Conservation (phyloP, 2,797 vertebrate species). For the Bradypodion ventrale region DNA sequence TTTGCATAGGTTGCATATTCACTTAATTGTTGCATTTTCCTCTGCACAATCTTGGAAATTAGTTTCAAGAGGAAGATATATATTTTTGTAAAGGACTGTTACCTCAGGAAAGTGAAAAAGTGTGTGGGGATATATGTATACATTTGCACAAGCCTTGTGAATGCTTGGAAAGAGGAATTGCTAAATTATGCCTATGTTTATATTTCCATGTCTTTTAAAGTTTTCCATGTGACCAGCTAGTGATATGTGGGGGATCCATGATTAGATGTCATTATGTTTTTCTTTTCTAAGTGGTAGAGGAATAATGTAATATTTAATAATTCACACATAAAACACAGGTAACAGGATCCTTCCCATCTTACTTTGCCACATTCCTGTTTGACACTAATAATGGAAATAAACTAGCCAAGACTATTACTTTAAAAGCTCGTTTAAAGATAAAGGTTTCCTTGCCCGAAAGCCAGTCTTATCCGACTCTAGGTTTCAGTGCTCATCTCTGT, state of each 20-base stretch:
- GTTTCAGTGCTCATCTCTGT: too few species aligned
- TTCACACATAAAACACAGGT: neutral
- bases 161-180: too few species aligned
- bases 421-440: too few species aligned
- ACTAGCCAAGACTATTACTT: too few species aligned
- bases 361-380: neutral
- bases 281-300: neutral
- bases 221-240: neutral
- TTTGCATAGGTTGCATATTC: too few species aligned
- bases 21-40: neutral
- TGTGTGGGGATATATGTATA: neutral
- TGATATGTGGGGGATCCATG: neutral
- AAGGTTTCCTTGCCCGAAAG: too few species aligned
- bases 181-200: neutral
- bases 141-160: too few species aligned
- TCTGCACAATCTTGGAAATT: neutral
- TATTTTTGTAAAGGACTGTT: neutral
- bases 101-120: too few species aligned
- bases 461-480: too few species aligned
- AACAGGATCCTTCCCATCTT: neutral
- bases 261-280: neutral
- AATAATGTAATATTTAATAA: neutral
- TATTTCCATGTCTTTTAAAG: neutral
- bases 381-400: too few species aligned
- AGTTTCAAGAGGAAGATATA: neutral